Percentiles rank a stretch among this genome's conserved stretches.
Conservation (phyloP, 2,888 invertebrate species). For the Conops quadrifasciatus region DNA sequence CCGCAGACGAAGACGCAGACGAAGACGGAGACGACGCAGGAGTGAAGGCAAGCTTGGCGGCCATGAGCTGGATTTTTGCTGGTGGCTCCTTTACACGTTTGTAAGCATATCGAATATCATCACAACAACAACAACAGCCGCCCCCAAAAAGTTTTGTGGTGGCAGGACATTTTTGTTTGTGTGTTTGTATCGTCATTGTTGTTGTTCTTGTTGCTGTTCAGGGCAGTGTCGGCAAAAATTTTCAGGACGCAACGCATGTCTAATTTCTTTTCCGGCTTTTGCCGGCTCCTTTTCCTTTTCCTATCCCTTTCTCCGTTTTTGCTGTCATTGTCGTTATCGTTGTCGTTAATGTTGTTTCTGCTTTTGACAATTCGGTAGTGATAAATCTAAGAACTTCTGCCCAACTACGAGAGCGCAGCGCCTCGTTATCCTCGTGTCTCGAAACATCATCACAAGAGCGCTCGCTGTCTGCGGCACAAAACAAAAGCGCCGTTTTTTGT, state of each 20-base stretch:
- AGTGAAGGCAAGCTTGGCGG: no score
- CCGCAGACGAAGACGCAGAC: not conserved
- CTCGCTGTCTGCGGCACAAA: not conserved
- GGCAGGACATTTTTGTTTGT: not conserved
- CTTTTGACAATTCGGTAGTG: constrained; percentile 28
- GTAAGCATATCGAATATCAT: no score
- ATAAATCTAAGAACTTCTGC: constrained; percentile 30
- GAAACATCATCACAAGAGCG: not conserved
- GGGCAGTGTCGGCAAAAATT: not conserved
- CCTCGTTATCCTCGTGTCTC: constrained; percentile 21
- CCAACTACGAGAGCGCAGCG: constrained; percentile 16
- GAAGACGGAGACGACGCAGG: not conserved
- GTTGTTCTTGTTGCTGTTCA: not conserved
- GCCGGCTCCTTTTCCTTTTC: not conserved
- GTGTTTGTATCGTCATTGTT: not conserved
- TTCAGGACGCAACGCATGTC: no score
- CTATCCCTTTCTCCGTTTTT: no score
- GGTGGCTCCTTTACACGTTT: not conserved
- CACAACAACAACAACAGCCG: no score
- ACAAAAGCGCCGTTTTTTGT: no score
- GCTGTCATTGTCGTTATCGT: not conserved
- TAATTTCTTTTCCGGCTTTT: not conserved
- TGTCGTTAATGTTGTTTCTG: constrained; percentile 25
- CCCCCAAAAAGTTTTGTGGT: not conserved
- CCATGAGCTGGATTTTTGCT: no score